Conservation (phyloP, 2,888 invertebrate species). For the Fissipunctia ypsillon region DNA sequence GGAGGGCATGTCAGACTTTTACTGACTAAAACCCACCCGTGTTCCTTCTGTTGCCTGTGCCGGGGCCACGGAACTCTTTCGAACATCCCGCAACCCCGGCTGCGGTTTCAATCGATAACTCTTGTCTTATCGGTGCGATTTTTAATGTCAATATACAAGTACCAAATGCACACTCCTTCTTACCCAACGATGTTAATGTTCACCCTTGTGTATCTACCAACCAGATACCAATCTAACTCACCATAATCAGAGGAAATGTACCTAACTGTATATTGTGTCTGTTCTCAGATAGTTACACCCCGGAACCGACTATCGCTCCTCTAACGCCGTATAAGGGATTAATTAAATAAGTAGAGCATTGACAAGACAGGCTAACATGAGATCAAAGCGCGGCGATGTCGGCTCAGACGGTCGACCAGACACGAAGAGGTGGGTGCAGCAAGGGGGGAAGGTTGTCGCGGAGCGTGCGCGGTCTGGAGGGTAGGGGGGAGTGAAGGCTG, state of each 20-base stretch:
- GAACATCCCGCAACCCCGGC: too few relatives aligned
- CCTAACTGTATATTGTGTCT: constrained; percentile 55
- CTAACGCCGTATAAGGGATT: constrained; percentile 72
- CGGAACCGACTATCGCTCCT: constrained; percentile 51
- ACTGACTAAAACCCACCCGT: too few relatives aligned
- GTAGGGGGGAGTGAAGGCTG: constrained; percentile 79
- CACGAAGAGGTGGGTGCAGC: constrained; percentile 75
- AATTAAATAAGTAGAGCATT: constrained; percentile 72
- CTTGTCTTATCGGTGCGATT: too few relatives aligned
- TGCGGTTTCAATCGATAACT: too few relatives aligned
- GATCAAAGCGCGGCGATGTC: constrained; percentile 76
- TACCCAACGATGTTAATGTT: constrained; percentile 45
- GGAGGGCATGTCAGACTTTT: too few relatives aligned
- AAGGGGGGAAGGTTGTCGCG: constrained; percentile 66
- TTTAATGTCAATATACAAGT: background rate
- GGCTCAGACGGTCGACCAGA: constrained; percentile 86
- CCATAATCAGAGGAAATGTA: constrained; percentile 55
- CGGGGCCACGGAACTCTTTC: too few relatives aligned
- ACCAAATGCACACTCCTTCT: background rate
- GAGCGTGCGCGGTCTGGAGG: constrained; percentile 56
- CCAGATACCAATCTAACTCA: constrained; percentile 57
- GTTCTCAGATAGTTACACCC: constrained; percentile 58
- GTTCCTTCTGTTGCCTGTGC: too few relatives aligned
- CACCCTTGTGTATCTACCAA: constrained; percentile 36
- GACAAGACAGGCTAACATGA: constrained; percentile 69